Base-by-base conservation (phyloP, 2,888 invertebrate species). In the Trichopria drosophilae region DNA sequence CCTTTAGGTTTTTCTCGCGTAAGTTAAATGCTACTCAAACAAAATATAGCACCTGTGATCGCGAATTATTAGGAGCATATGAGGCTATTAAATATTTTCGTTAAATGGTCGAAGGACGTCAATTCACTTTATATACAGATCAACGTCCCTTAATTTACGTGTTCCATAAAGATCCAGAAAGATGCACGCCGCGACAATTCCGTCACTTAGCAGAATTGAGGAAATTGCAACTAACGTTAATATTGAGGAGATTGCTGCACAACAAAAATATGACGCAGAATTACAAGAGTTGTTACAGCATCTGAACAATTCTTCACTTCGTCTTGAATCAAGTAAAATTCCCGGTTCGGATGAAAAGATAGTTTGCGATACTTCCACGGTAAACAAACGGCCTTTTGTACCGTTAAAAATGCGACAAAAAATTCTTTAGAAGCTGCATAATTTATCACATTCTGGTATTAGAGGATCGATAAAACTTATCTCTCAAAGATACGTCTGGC, bases 401-500 rank as follows among this genome's bases (percentile, higher is more conserved):
- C 51, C 61, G 0, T 5, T 10, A 13, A n/a, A 24, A 1, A 54
- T 60, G 4, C 48, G 62, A 0, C 46, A 43, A 7, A 9, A 18
- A 10, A 47, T 45, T 1, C 62, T 61, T 31, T 29, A 64, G n/a
- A 4, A 35, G 0, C 1, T 69, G 0, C 68, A 72, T 43, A 41
- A 51, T 1, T 42, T 68, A 2, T 51, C 60, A 4, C 69, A 66
- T 42, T 62, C 63, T 4, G 65, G 65, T 1, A 44, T 51, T 0
- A 57, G 57, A 3, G 57, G 59, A 0, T 65, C 66, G 1, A 41
- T 42, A 2, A 64, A 61, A 9, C 24, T 75, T 2, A 59, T 76
- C 0, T 36, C 66, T 0, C 31, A 69, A 18, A 59, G 70, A 1
- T 76, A 63, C 29, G 67, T 76, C 0, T 76, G 75, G 75, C 73